Evolutionary conservation across 2,888 invertebrate genomes (phyloP), one percentile per base, ranked within the genome.

Genomic region (Orchesellides sinensis): DNA sequence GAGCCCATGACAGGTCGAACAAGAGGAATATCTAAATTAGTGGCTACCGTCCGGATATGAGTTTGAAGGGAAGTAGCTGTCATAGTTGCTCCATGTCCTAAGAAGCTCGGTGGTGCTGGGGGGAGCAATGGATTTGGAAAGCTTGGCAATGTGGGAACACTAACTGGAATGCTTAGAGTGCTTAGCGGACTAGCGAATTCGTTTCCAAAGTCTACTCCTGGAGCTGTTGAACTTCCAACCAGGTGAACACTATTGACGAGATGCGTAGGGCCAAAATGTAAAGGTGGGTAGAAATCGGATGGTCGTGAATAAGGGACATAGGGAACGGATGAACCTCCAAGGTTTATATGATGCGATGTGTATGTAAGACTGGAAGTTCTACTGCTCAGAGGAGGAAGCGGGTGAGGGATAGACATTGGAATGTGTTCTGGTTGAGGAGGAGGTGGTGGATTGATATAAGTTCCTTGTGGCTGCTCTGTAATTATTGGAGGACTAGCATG

Each of bases 21-120:
- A 10, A 88, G 74, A n/a, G 87, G 87, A 83, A 88, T 88, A 59
- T 87, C 87, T 32, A 88, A 74, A 77, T 88, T 88, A 1, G 88
- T 87, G 10, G 87, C 87, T 32, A 87, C 87, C 21, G 85, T 87
- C 14, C 88, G 74, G 40, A 88, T 88, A 45, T 88, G 88, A 0
- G 87, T 87, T 78, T 88, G 84, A n/a, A 88, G 74, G 3, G 88
- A 86, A 2, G 87, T 85, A 23, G 87, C 84, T 10, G 81, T 81
- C 81, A 81, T 81, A 29, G 81, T 73, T 17, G 73, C 73, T 21
- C 81, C 84, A 17, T 72, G 56, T 0, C 77, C 77, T 40, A 84
- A 69, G 12, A 80, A 80, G 6, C 82, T 29, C 17, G 79, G 56
- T 59, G 83, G 61, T 40, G 78, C 35, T 75, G 69, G 68, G 29